Percentiles rank a stretch among this genome's conserved stretches.
Conservation (phyloP, 2,797 vertebrate species). For the Enteromius unitaeniatus region DNA sequence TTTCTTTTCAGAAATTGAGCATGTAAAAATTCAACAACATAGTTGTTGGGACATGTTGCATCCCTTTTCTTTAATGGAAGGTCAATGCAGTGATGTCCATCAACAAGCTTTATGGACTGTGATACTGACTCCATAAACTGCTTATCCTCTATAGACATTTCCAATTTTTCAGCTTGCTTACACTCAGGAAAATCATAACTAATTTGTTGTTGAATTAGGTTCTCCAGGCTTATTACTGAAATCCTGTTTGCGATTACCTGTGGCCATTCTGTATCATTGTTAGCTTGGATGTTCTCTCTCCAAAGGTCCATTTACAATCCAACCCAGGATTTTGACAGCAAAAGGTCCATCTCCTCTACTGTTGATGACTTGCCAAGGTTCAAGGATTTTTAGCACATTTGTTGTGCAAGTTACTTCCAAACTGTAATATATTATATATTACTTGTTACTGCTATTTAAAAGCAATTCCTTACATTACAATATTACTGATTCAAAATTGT, state of each 20-base stretch:
- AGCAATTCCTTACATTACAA: too few species aligned
- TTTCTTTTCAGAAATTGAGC: too few species aligned
- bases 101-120: too few species aligned
- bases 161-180: not conserved
- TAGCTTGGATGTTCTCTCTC: not conserved
- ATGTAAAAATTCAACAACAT: too few species aligned
- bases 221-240: not conserved
- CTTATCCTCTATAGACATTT: constrained; percentile 21
- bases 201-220: constrained; percentile 6
- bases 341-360: constrained; percentile 33
- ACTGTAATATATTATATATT: too few species aligned
- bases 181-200: not conserved
- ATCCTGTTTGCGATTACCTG: not conserved
- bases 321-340: constrained; percentile 40
- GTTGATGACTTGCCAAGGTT: constrained; percentile 32
- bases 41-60: too few species aligned
- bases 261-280: not conserved
- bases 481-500: too few species aligned
- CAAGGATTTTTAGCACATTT: not conserved
- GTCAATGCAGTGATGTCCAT: too few species aligned
- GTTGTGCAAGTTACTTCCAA: constrained; percentile 14
- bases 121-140: not conserved
- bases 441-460: too few species aligned
- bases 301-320: constrained; percentile 40
- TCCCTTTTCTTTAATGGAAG: too few species aligned